Evolutionary conservation across 2,113 vertebrate genomes (phyloP), one percentile per base, ranked within the genome.

Genomic region (Sceloporus undulatus): DNA sequence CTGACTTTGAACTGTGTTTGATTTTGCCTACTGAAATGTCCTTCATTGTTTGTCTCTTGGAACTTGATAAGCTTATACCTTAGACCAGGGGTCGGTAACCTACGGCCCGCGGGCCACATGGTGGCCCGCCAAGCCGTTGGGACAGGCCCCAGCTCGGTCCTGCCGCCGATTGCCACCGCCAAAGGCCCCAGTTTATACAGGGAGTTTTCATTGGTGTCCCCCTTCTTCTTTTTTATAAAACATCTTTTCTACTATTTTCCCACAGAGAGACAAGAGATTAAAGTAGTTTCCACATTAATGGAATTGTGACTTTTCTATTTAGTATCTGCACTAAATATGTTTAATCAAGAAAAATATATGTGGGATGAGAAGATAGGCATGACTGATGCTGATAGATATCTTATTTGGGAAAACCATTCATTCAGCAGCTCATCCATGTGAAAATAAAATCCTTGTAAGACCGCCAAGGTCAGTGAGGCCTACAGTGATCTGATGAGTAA

Each of bases 371-470:
- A 92, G 92, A 92, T 86, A 90, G 90, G 93, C 87, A 90, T 90
- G 91, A 71, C 87, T 91, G 94, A 94, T 88, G 79, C 91, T 95
- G 96, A 95, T 91, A 94, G 95, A 95, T 96, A 96, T 91, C 85
- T 92, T 95, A 90, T 95, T 95, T 94, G 94, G 92, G 95, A 92
- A 94, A 94, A 95, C 95, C 95, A 94, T 91, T 96, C 86, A 89
- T 91, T 56, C 92, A 96, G 59, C 85, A 94, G 92, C 94, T 97
- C 95, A 96, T 94, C 95, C 95, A 92, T 96, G 95, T 95, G 71
- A 97, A 97, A 97, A 95, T 96, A 97, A 89, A 96, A 95, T 96
- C 94, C 94, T 93, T 96, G 96, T 95, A 95, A 96, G 94, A 88
- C 94, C 95, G 96, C 95, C 96, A 97, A 97, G 96, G 96, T 97